These are phyloP conservation scores for Homarus gammarus DNA, from an alignment of 2,888 invertebrate species.

Conservation along the genomic window DNA sequence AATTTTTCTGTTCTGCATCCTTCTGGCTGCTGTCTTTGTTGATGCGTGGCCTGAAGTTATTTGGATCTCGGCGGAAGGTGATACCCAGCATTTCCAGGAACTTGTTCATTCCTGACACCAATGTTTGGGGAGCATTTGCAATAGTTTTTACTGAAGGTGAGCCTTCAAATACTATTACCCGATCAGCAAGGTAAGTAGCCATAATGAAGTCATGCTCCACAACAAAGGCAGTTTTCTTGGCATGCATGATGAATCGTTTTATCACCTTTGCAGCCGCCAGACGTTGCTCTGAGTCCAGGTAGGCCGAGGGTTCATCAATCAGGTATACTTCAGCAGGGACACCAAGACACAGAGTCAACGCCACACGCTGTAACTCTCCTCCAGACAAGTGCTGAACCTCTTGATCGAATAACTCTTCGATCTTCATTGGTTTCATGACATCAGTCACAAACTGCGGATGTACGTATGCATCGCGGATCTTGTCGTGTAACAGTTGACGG, in stretches of 20 bases:
- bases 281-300: constrained; percentile 99
- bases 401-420: constrained; percentile 98
- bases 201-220: constrained; percentile 99
- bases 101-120: constrained; percentile 98
- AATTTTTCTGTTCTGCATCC: constrained; percentile 97
- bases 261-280: constrained; percentile 99
- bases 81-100: constrained; percentile 97
- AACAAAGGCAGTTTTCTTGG: constrained; percentile 99
- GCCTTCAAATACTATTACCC: constrained; percentile 99
- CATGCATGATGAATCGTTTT: constrained; percentile 98
- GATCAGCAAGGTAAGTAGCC: constrained; percentile 99
- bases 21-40: constrained; percentile 98
- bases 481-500: constrained; percentile 94
- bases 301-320: constrained; percentile 99
- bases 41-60: constrained; percentile 98
- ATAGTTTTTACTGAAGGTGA: constrained; percentile 91
- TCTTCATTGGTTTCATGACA: constrained; percentile 98
- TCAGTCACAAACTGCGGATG: constrained; percentile 99
- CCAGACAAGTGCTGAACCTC: constrained; percentile 99
- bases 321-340: constrained; percentile 99
- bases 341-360: constrained; percentile 96
- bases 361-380: constrained; percentile 99
- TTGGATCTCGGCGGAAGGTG: constrained; percentile 98
- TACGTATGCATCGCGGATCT: constrained; percentile 97
- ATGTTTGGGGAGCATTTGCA: constrained; percentile 92